Percentiles rank a stretch among this genome's conserved stretches.
Conservation (phyloP, 2,888 invertebrate species). For the Eristalis arbustorum region DNA sequence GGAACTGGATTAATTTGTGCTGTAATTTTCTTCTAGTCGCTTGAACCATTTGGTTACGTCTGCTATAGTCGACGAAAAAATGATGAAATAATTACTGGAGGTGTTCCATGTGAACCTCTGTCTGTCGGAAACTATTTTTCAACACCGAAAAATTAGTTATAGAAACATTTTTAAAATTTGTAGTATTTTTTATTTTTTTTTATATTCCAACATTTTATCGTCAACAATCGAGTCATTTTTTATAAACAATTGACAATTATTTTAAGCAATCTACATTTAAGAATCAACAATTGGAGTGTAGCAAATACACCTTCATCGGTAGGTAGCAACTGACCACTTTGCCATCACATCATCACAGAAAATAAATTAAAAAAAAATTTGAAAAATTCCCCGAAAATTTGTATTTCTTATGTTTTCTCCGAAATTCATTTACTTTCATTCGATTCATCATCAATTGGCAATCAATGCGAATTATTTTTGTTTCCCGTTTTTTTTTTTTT, state of each 20-base stretch:
- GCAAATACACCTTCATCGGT: constrained; percentile 76
- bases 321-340: constrained; percentile 74
- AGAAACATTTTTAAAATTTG: neutral
- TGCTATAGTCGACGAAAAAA: too few species aligned
- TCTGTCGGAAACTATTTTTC: too few species aligned
- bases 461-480: constrained; percentile 37
- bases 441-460: constrained; percentile 52
- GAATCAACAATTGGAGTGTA: constrained; percentile 75
- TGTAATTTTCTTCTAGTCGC: too few species aligned
- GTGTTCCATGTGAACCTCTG: too few species aligned
- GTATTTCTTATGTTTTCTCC: constrained; percentile 61
- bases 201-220: neutral
- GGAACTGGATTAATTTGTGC: too few species aligned
- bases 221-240: constrained; percentile 11
- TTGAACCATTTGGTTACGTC: too few species aligned
- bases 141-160: too few species aligned
- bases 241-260: constrained; percentile 67
- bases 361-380: constrained; percentile 38
- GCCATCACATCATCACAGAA: constrained; percentile 69
- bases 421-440: constrained; percentile 56
- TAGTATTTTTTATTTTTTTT: neutral
- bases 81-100: too few species aligned
- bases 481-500: constrained; percentile 47
- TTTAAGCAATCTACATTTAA: constrained; percentile 74
- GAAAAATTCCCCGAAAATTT: constrained; percentile 65